Conservation (phyloP, 2,888 invertebrate genomes). For the Penaeus monodon region DNA sequence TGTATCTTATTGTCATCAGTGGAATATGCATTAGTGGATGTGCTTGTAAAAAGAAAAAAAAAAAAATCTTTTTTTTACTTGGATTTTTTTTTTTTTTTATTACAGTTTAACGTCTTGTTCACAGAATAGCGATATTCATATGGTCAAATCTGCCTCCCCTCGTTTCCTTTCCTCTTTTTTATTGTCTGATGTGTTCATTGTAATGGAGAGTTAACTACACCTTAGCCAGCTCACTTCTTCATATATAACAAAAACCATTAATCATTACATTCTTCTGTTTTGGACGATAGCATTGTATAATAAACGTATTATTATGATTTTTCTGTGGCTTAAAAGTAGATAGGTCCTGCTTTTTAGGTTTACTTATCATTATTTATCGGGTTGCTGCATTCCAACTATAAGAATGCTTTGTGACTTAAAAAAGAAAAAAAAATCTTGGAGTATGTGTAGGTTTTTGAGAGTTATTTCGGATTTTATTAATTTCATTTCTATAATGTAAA, state of each 20-base stretch:
- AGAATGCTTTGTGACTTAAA: slow-evolving; percentile 38
- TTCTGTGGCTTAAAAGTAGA: slow-evolving; percentile 57
- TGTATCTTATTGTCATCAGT: slow-evolving; percentile 17
- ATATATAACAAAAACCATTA: slow-evolving; percentile 53
- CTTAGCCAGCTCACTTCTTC: slow-evolving; percentile 48
- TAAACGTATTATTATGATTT: slow-evolving; percentile 47
- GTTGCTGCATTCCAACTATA: slow-evolving; percentile 46
- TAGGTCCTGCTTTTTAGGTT: slow-evolving; percentile 34
- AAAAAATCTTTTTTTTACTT: no score
- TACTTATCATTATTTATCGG: slow-evolving; percentile 33
- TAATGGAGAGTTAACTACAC: slow-evolving; percentile 50
- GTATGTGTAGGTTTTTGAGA: slow-evolving; percentile 21
- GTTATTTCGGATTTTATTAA: slow-evolving; percentile 31
- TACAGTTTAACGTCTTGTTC: no score
- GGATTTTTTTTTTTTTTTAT: no score
- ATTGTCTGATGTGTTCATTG: slow-evolving; percentile 52
- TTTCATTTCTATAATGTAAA: slow-evolving; percentile 33
- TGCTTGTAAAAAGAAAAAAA: slow-evolving; percentile 18
- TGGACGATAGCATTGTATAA: slow-evolving; percentile 49
- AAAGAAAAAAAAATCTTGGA: slow-evolving; percentile 15
- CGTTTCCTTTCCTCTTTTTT: slow-evolving; percentile 23
- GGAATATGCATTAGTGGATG: slow-evolving; percentile 34
- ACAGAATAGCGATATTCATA: slow-evolving; percentile 25
- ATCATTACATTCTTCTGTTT: slow-evolving; percentile 55
- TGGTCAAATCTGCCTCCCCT: slow-evolving; percentile 38